Base-by-base conservation (phyloP, 1,140 invertebrate genomes). In the Zaprionus davidi region DNA sequence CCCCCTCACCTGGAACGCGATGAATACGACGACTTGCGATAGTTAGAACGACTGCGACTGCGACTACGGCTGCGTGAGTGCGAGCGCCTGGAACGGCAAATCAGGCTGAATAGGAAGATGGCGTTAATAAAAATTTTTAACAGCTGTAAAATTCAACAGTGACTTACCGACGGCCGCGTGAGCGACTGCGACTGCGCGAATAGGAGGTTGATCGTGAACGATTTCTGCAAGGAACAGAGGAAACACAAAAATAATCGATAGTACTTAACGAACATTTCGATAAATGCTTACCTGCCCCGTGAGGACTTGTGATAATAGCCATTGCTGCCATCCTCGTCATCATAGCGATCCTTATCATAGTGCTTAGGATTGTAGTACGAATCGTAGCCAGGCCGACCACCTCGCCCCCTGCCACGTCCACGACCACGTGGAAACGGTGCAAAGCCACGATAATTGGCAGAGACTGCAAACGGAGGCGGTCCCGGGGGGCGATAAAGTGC, bases 131-230 rank as follows among this genome's bases (percentile, higher is more conserved):
- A 15, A 7, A 46, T 68, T 31, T 20, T 53, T 62, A 34, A 7
- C 0, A 38, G 65, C 20, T 13, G 24, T 22, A 15, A 13, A 5
- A 15, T 55, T 17, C 5, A 13, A 11, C 13, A 11, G 17, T 24
- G 60, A 82, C 82, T 82, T 74, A 91, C 68, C 84, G 77, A 7
- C 77, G 90, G 34, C 93, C 93, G 7, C 93, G 82, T 6, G 93
- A 93, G 15, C 92, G 92, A 22, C 93, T 93, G 2, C 93, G 93
- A 75, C 93, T 93, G 7, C 91, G 78, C 0, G 91, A 92, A 59
- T 92, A 82, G 1, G 90, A 90, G 20, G 67, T 76, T 3, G 90
- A 92, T 78, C 34, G 92, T 76, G 82, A 72, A 83, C 94, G 44
- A 93, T 81, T 71, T 92, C 94, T 62, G 91, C 84, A 78, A 20